Conservation (phyloP, 2,888 invertebrate species). For the Brachyptera putata region DNA sequence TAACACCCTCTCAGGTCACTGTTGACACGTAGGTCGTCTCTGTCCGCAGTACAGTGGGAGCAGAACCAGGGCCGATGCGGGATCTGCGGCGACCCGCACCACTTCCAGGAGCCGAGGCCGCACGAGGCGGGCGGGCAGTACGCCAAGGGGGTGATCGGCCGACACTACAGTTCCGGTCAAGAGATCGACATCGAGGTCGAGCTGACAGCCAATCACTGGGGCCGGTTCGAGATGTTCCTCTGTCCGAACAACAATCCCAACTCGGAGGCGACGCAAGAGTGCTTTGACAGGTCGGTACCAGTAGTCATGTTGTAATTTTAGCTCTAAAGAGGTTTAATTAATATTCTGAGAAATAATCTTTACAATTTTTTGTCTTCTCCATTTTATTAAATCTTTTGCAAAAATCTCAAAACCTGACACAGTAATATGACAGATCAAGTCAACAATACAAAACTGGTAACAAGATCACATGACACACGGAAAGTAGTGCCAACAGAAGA, state of each 20-base stretch:
- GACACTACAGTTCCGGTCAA: conserved; percentile 76
- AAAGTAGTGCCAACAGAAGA: no score
- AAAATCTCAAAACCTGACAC: no score
- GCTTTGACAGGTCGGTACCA: conserved; percentile 68
- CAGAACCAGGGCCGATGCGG: conserved; percentile 84
- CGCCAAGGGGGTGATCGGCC: conserved; percentile 78
- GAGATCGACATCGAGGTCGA: conserved; percentile 82
- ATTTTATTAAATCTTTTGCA: no score
- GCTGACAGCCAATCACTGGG: conserved; percentile 85
- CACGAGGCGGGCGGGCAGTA: conserved; percentile 86
- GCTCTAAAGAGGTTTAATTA: no score
- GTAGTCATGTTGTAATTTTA: no score
- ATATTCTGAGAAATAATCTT: no score
- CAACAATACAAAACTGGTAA: no score
- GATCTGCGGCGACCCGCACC: conserved; percentile 82
- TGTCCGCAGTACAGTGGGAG: conserved; percentile 73
- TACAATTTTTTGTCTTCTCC: no score
- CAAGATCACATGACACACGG: no score
- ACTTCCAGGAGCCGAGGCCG: conserved; percentile 66
- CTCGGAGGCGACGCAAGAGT: conserved; percentile 73
- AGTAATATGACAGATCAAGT: no score
- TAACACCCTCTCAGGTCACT: no score
- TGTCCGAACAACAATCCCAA: conserved; percentile 82
- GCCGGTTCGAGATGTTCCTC: conserved; percentile 77
- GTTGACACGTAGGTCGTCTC: conserved; percentile 21